Evolutionary conservation across 2,888 invertebrate genomes (phyloP).

Genomic region (Toxonevra muliebris): DNA sequence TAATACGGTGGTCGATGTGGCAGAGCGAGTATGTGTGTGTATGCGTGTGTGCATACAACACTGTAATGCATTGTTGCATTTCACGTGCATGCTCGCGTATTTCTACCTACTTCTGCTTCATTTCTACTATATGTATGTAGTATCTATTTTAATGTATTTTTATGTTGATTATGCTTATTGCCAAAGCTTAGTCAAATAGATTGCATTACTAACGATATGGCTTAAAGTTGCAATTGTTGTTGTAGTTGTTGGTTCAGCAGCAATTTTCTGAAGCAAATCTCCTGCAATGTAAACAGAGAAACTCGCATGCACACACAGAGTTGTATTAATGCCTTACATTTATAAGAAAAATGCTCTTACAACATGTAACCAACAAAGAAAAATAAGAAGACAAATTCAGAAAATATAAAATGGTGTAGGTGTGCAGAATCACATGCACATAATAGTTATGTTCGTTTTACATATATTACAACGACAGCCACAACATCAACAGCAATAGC

Average conservation of each 20-base stretch:
- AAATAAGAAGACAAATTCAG: no score
- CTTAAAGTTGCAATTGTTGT: conserved; percentile 33
- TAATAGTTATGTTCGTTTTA: no score
- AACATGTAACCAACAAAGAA: no score
- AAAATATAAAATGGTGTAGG: no score
- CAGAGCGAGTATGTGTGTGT: conserved; percentile 29
- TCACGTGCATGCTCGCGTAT: not conserved
- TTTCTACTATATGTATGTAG: no score
- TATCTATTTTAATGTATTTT: conserved; percentile 26
- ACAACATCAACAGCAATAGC: conserved; percentile 15
- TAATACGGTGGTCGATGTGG: no score
- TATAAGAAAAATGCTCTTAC: no score
- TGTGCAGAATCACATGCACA: no score
- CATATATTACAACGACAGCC: not conserved
- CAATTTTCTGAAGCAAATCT: no score
- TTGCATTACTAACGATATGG: conserved; percentile 38
- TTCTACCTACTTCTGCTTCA: not conserved
- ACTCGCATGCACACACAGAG: no score
- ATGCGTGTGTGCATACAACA: conserved; percentile 6
- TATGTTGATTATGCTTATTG: conserved; percentile 49
- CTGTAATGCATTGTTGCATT: conserved; percentile 30
- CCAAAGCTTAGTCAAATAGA: conserved; percentile 50
- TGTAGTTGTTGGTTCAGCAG: not conserved
- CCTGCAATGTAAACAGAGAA: no score
- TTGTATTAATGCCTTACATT: no score